Conservation (phyloP, 2,888 invertebrate species). For the Noctua janthina region DNA sequence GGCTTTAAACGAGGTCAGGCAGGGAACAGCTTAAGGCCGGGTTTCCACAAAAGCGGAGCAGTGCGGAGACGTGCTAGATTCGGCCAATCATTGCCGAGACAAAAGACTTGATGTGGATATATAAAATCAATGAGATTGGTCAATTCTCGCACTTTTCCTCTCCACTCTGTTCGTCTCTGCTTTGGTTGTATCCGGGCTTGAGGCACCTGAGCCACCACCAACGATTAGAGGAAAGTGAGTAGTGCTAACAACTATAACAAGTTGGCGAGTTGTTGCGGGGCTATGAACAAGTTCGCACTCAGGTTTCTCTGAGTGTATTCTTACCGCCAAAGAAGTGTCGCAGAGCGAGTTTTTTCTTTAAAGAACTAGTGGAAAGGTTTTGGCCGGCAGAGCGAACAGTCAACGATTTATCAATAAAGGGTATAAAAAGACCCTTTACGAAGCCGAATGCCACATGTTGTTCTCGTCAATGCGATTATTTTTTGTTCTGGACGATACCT, state of each 20-base stretch:
- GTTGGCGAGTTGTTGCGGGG: background rate
- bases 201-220: background rate
- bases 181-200: background rate
- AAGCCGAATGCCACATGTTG: no score
- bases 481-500: no score
- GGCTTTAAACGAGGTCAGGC: conserved; percentile 58
- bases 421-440: no score
- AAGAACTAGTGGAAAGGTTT: background rate
- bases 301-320: background rate
- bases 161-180: background rate
- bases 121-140: background rate
- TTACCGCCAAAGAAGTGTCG: background rate
- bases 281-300: background rate
- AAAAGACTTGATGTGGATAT: background rate
- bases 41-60: background rate
- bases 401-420: no score
- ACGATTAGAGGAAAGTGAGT: background rate
- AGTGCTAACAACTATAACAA: background rate
- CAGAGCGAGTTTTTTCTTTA: background rate
- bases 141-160: background rate
- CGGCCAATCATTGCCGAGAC: background rate
- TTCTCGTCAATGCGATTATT: background rate
- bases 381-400: background rate
- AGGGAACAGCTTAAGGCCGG: conserved; percentile 51
- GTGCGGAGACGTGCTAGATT: background rate